These are phyloP conservation scores for Tipula lateralis DNA, from an alignment of 2,888 invertebrate genomes.

Conservation along the genomic window DNA sequence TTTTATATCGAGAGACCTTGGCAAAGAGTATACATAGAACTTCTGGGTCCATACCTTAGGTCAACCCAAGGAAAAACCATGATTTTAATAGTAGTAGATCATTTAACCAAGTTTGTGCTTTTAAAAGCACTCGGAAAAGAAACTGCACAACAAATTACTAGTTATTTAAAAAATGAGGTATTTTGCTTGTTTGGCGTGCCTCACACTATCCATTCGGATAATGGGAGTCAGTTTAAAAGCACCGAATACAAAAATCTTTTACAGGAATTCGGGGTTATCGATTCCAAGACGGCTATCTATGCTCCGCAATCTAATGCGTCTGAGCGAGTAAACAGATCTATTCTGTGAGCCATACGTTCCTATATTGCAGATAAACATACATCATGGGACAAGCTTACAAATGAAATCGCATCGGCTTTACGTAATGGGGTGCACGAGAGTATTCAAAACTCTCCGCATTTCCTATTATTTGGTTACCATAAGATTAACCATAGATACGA, in stretches of 20 bases:
- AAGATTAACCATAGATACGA: conserved; percentile 33
- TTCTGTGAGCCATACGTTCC: conserved; percentile 39
- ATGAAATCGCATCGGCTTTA: conserved; percentile 38
- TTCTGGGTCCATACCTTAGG: not conserved
- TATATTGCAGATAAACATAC: conserved; percentile 36
- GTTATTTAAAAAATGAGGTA: conserved; percentile 36
- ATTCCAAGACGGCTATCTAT: conserved; percentile 37
- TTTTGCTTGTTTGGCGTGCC: conserved; percentile 34
- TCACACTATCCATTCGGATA: conserved; percentile 37
- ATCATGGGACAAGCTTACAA: conserved; percentile 38
- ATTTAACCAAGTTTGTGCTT: conserved; percentile 33
- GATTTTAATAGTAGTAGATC: conserved; percentile 32
- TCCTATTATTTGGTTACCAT: conserved; percentile 36
- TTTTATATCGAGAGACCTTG: not conserved
- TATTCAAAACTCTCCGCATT: conserved; percentile 38
- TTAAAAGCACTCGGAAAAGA: conserved; percentile 30
- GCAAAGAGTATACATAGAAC: not conserved
- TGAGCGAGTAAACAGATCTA: conserved; percentile 39
- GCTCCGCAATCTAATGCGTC: conserved; percentile 42
- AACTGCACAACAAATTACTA: conserved; percentile 25
- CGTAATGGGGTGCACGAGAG: conserved; percentile 38
- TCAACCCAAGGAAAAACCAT: conserved; percentile 28
- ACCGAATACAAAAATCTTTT: conserved; percentile 30
- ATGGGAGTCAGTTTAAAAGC: conserved; percentile 37
- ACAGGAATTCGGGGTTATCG: conserved; percentile 33